Evolutionary conservation across 2,113 vertebrate genomes (phyloP), one percentile per base, ranked within the genome.

Genomic region (Furnarius figulus): DNA sequence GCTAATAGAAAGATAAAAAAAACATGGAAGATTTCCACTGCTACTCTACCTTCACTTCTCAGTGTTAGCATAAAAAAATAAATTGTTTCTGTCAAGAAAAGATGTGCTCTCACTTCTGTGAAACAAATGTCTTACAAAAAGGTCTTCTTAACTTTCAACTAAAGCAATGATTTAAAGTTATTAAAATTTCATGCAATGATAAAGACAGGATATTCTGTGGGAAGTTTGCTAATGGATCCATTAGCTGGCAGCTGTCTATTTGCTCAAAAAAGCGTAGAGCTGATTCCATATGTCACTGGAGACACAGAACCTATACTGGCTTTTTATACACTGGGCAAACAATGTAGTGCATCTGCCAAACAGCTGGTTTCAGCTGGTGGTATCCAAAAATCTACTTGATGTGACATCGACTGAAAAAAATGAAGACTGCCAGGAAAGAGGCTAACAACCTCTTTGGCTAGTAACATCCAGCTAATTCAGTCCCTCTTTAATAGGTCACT

Each of bases 171-270:
- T 47, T 71, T 67, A 23, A 85, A 96, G 71, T 79, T 52, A 96
- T 94, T 95, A 94, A 95, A 88, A 84, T 93, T 94, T 92, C 65
- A 93, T 84, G 85, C 33, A 31, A 12, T 16, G 49, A 76, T 35
- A 39, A 94, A 80, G 47, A 66, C 72, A 85, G 53, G 72, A 77
- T 74, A 92, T 80, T 88, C 63, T 84, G 65, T 2, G 5, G 68
- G 40, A 94, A 91, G 79, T 84, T 67, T 7, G 10, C 59, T 80
- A 90, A 94, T 74, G 88, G 94, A 77, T 71, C 72, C 68, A 86
- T 95, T 94, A 88, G 79, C 72, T 78, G 79, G 86, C 49, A 79
- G 85, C 70, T 87, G 88, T 73, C 72, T 66, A 33, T 58, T 87
- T 73, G 67, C 44, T 75, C 84, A n/a, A 87, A 65, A 37, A 90